Conservation (phyloP, 2,797 vertebrate species). For the Paramormyrops hopkinsi region DNA sequence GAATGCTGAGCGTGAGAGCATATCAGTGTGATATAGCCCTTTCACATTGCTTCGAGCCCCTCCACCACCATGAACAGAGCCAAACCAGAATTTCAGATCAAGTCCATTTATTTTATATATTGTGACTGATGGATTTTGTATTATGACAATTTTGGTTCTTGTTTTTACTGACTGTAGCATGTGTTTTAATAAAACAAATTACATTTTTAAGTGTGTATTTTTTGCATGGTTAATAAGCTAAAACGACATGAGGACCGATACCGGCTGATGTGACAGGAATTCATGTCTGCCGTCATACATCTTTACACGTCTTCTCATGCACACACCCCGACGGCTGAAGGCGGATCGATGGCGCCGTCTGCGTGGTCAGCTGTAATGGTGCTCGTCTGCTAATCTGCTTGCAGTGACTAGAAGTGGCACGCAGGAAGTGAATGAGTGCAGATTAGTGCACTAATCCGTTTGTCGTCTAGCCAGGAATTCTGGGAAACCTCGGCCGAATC, state of each 20-base stretch:
- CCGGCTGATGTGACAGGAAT: not conserved
- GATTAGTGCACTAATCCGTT: slow-evolving; percentile 50
- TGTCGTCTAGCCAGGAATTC: slow-evolving; percentile 37
- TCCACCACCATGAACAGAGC: not conserved
- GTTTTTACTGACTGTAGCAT: slow-evolving; percentile 49
- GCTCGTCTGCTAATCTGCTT: slow-evolving; percentile 21
- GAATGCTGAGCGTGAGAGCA: not conserved
- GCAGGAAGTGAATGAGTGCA: slow-evolving; percentile 22
- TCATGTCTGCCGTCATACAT: not conserved
- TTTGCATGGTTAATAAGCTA: not conserved
- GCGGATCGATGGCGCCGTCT: not conserved
- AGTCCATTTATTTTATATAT: slow-evolving; percentile 11
- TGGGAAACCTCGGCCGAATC: slow-evolving; percentile 18
- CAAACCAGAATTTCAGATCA: not conserved
- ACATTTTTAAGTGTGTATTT: slow-evolving; percentile 41
- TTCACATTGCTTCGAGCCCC: not conserved
- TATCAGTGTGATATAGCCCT: not conserved
- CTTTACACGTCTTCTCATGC: not conserved
- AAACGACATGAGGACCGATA: not conserved
- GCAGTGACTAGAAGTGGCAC: slow-evolving; percentile 19
- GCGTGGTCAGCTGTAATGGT: not conserved
- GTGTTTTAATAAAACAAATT: slow-evolving; percentile 43
- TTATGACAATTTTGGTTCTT: slow-evolving; percentile 20
- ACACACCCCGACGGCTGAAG: not conserved
- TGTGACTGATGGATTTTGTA: slow-evolving; percentile 13